phyloP scores from a whole-genome alignment of 2,888 invertebrate genomes.

The Platycheirus albimanus region DNA sequence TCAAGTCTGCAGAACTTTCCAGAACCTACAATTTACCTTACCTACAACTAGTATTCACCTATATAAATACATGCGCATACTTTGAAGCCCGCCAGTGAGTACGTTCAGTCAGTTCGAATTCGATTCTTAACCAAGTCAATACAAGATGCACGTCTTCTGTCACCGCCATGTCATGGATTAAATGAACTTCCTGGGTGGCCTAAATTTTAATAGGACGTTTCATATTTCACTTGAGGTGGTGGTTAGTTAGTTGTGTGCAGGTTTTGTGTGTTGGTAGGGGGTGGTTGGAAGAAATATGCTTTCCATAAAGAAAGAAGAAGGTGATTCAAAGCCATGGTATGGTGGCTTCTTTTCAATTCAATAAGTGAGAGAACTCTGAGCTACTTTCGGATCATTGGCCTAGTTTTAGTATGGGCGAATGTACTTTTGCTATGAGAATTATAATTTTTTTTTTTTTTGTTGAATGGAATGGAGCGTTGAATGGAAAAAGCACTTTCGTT shows the following conservation, averaged over 20 bases:
- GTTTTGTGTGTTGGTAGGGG: background rate
- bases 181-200: slow-evolving; percentile 63
- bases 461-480: background rate
- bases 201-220: slow-evolving; percentile 39
- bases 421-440: background rate
- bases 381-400: slow-evolving; percentile 36
- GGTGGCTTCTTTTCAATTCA: slow-evolving; percentile 25
- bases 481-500: background rate
- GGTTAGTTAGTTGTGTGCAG: background rate
- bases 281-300: background rate
- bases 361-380: slow-evolving; percentile 6
- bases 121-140: slow-evolving; percentile 18
- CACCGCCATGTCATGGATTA: slow-evolving; percentile 18
- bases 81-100: background rate
- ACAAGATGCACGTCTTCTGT: background rate
- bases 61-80: background rate
- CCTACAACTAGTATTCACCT: no score
- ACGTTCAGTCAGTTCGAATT: slow-evolving; percentile 12
- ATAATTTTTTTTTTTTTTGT: background rate
- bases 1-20: background rate
- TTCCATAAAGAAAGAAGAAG: background rate
- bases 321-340: background rate
- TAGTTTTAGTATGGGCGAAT: slow-evolving; percentile 11
- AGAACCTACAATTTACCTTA: background rate
- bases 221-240: slow-evolving; percentile 40